phyloP scores from a whole-genome alignment of 2,797 vertebrate genomes.

The Odontamblyopus rebecca region DNA sequence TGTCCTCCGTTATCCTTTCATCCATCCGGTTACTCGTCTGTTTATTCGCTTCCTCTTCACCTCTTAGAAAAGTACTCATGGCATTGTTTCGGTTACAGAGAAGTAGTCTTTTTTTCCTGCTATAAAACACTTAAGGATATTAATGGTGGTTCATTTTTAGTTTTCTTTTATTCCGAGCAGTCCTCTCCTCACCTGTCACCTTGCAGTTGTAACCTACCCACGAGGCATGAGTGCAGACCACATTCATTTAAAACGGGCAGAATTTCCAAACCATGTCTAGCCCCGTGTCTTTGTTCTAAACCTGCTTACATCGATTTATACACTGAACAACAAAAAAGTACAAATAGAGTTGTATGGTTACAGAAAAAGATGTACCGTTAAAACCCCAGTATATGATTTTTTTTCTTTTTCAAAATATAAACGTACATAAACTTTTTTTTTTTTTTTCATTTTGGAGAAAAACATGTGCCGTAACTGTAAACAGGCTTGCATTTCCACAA shows the following conservation, averaged over 20 bases:
- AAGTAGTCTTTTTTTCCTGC: too few species aligned
- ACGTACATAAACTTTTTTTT: too few species aligned
- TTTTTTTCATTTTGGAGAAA: too few species aligned
- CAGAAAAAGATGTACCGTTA: too few species aligned
- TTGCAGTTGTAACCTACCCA: conserved; percentile 57
- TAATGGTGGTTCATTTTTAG: not conserved
- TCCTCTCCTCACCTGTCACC: conserved; percentile 28
- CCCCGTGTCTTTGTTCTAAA: conserved; percentile 45
- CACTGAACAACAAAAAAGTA: too few species aligned
- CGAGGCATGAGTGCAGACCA: conserved; percentile 43
- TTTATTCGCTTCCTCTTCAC: conserved; percentile 50
- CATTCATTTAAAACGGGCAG: conserved; percentile 42
- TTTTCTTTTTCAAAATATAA: too few species aligned
- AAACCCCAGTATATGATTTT: too few species aligned
- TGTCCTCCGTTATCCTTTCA: conserved; percentile 47
- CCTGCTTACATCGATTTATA: not conserved
- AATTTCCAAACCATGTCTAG: conserved; percentile 59
- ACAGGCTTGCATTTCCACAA: too few species aligned
- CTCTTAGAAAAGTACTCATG: not conserved
- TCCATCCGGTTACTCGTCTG: conserved; percentile 58
- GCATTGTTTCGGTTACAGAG: not conserved
- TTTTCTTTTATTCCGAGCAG: conserved; percentile 4
- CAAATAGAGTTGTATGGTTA: too few species aligned
- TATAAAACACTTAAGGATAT: not conserved
- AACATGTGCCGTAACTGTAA: too few species aligned